Base-by-base conservation (phyloP, 2,113 vertebrate species). In the Origma solitaria region DNA sequence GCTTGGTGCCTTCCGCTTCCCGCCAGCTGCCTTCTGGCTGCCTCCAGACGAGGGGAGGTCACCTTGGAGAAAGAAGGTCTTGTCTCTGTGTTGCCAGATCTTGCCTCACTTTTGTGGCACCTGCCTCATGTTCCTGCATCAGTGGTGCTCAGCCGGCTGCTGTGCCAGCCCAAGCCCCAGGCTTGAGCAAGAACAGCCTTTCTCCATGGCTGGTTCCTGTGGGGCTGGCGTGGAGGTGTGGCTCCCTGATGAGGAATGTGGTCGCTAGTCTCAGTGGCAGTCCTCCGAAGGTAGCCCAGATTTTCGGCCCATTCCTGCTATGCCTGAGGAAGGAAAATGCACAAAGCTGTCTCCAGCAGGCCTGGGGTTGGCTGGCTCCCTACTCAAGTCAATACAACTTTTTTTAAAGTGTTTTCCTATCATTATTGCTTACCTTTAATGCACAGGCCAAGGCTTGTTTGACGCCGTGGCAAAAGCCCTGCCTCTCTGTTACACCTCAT, bases 391-490 rank as follows among this genome's bases (percentile, higher is more conserved):
- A 42, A 16, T 13, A 24, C 49, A 58, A 53, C 51, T n/a, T 33
- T 35, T 45, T 68, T 4, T 1, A 2, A 60, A 82, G 35, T 31
- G 47, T 66, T 78, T 83, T 44, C 54, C 42, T 70, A 31, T 83
- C 76, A 49, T 44, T 60, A 50, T 42, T 92, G 35, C 44, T 62
- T 92, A 53, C 31, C 53, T 75, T 71, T 86, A 61, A 90, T 2
- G 45, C 40, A 76, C 40, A 89, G 72, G 72, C 60, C 60, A 66
- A 71, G 75, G 76, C 51, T 95, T 84, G 65, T 79, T 72, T 73
- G 79, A 56, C 10, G 8, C 51, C 72, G 33, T 73, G 45, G n/a
- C 58, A 91, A 82, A 94, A 94, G 71, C 54, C 73, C 42, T 82
- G 83, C 40, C 69, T 90, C 38, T 53, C 57, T 90, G 44, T 86